Base-by-base conservation (phyloP, 2,888 invertebrate species). In the Sicus ferrugineus region DNA sequence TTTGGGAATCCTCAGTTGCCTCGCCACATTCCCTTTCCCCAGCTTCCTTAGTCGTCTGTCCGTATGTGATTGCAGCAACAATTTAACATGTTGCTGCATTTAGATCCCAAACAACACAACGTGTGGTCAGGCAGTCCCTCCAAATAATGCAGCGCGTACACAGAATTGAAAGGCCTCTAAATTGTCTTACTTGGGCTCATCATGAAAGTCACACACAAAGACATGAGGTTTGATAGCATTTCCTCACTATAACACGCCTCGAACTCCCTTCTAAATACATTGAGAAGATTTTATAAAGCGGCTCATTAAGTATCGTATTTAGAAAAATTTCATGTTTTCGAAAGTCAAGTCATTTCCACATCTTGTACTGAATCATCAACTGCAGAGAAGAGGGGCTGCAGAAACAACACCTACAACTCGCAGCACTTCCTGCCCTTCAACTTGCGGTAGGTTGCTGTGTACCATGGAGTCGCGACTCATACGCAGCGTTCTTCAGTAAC, bases 11-110 rank as follows among this genome's bases (percentile, higher is more conserved):
- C n/a, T n/a, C n/a, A n/a, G n/a, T n/a, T n/a, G n/a, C n/a, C n/a
- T n/a, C n/a, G n/a, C n/a, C n/a, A n/a, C n/a, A n/a, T n/a, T n/a
- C n/a, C n/a, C n/a, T n/a, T n/a, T n/a, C n/a, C n/a, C n/a, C n/a
- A n/a, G n/a, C n/a, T n/a, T n/a, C n/a, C n/a, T n/a, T n/a, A n/a
- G n/a, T n/a, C n/a, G n/a, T n/a, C n/a, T 58, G 58, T 59, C 67
- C 58, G 58, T 46, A 59, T 31, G 67, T 48, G 65, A 59, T 67
- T 59, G 59, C 46, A 67, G n/a, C n/a, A 67, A 59, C 59, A 59
- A 58, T 67, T 67, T 67, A 67, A 48, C 67, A 59, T 59, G 46
- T 34, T 54, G 3, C 42, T 54, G 52, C 54, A 54, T 65, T 65
- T 65, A 26, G 54, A 65, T 65, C 38, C 38, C 23, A 65, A 54